Percentiles rank a stretch among this genome's conserved stretches.
These are phyloP conservation scores for Holotrichia oblita DNA, from an alignment of 1,140 invertebrate genomes.

Conservation along the genomic window DNA sequence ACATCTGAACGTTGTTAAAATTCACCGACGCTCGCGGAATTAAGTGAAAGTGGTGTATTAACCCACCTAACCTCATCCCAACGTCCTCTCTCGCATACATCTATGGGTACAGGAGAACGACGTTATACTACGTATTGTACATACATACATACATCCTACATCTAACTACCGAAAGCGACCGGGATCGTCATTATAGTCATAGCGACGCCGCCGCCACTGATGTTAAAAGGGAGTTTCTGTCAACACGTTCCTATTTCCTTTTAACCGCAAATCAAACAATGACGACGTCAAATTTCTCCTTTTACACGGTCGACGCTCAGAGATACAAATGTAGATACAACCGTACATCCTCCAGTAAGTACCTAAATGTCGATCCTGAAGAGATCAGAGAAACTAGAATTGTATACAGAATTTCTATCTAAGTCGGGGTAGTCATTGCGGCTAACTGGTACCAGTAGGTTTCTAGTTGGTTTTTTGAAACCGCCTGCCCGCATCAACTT, in stretches of 20 bases:
- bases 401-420: neutral
- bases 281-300: slow-evolving; percentile 21
- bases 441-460: slow-evolving; percentile 29
- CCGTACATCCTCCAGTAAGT: neutral
- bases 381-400: neutral
- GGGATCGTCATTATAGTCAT: neutral
- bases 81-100: slow-evolving; percentile 42
- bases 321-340: slow-evolving; percentile 11
- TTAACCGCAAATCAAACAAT: slow-evolving; percentile 41
- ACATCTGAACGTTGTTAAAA: slow-evolving; percentile 55
- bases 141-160: neutral
- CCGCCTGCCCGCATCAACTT: neutral
- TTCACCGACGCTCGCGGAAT: slow-evolving; percentile 54
- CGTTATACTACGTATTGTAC: neutral
- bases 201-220: neutral
- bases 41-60: slow-evolving; percentile 57
- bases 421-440: neutral
- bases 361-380: neutral
- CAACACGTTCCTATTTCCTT: slow-evolving; percentile 45
- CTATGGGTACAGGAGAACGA: neutral
- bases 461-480: neutral
- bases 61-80: slow-evolving; percentile 48
- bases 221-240: slow-evolving; percentile 52
- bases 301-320: slow-evolving; percentile 5
- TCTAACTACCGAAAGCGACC: neutral